A percentile compares a stretch with the other conserved stretches of the same genome.
phyloP scores from a whole-genome alignment of 2,797 vertebrate genomes.

The Pygocentrus nattereri region DNA sequence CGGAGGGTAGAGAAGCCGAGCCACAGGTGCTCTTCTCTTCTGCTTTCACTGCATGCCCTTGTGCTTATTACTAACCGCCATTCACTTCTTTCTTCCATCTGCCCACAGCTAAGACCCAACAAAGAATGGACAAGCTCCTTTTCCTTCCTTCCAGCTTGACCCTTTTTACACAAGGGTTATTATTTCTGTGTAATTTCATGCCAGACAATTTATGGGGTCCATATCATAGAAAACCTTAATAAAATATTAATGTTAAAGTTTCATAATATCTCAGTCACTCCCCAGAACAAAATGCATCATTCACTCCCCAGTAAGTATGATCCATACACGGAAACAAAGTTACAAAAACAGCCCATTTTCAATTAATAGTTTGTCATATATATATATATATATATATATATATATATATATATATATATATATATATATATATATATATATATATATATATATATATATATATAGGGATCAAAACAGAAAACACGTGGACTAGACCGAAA shows the following conservation, averaged over 20 bases:
- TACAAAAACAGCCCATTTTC: neutral
- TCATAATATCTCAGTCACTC: too few species aligned
- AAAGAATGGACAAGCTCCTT: constrained; percentile 15
- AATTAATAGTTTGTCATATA: neutral
- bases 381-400: too few species aligned
- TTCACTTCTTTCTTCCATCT: constrained; percentile 33
- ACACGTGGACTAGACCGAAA: too few species aligned
- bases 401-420: too few species aligned
- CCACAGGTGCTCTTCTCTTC: constrained; percentile 64
- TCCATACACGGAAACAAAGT: neutral
- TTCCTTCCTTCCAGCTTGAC: constrained; percentile 20
- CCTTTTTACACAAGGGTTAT: constrained; percentile 25
- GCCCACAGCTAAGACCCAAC: constrained; percentile 7
- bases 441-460: too few species aligned
- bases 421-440: too few species aligned
- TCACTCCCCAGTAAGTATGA: too few species aligned
- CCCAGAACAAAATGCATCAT: too few species aligned
- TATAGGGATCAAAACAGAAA: too few species aligned
- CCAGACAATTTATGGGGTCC: neutral
- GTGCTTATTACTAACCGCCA: constrained; percentile 54
- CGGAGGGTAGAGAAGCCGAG: constrained; percentile 50
- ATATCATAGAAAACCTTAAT: neutral
- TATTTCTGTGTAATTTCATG: constrained; percentile 13
- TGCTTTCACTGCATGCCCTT: constrained; percentile 54
- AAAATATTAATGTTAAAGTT: too few species aligned